Evolutionary conservation across 2,797 vertebrate species (phyloP).

Genomic region (Zenarchopterus dispar): DNA sequence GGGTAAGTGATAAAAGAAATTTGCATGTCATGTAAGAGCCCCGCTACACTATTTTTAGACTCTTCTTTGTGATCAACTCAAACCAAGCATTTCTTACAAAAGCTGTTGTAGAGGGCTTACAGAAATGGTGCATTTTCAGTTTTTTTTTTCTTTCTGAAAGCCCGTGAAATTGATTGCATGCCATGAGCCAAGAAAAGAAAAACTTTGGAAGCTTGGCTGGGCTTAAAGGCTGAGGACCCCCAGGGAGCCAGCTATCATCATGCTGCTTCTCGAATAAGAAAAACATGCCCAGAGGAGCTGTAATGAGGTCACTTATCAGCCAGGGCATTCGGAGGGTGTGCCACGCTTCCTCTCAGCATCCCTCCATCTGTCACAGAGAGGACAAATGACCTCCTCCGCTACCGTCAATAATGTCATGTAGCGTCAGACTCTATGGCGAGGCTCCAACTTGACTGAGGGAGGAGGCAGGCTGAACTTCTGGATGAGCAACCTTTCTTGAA

Average conservation of each 20-base stretch:
- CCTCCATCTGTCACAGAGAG: slow-evolving; percentile 59
- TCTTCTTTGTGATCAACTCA: slow-evolving; percentile 19
- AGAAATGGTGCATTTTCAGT: slow-evolving; percentile 3
- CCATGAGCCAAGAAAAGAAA: slow-evolving; percentile 45
- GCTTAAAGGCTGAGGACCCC: slow-evolving; percentile 35
- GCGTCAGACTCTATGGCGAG: slow-evolving; percentile 34
- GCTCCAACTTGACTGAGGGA: slow-evolving; percentile 30
- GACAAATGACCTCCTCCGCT: slow-evolving; percentile 49
- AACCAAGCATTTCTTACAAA: slow-evolving; percentile 13
- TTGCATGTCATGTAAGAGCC: slow-evolving; percentile 23
- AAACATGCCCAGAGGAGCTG: slow-evolving; percentile 56
- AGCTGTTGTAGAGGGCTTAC: background rate
- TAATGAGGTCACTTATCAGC: slow-evolving; percentile 77
- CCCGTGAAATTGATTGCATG: slow-evolving; percentile 30
- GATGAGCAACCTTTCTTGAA: slow-evolving; percentile 4
- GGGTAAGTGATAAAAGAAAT: slow-evolving; percentile 35
- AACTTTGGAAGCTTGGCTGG: slow-evolving; percentile 48
- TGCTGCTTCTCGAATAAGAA: slow-evolving; percentile 52
- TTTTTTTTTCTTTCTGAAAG: slow-evolving; percentile 19
- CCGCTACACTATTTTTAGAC: slow-evolving; percentile 2
- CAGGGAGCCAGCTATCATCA: slow-evolving; percentile 46
- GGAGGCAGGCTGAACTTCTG: slow-evolving; percentile 29
- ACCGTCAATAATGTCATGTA: slow-evolving; percentile 50
- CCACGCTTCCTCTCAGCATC: slow-evolving; percentile 61
- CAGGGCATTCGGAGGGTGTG: slow-evolving; percentile 60